phyloP scores from a whole-genome alignment of 64 coral and sea anemone species.

The Stichodactyla helianthus region DNA sequence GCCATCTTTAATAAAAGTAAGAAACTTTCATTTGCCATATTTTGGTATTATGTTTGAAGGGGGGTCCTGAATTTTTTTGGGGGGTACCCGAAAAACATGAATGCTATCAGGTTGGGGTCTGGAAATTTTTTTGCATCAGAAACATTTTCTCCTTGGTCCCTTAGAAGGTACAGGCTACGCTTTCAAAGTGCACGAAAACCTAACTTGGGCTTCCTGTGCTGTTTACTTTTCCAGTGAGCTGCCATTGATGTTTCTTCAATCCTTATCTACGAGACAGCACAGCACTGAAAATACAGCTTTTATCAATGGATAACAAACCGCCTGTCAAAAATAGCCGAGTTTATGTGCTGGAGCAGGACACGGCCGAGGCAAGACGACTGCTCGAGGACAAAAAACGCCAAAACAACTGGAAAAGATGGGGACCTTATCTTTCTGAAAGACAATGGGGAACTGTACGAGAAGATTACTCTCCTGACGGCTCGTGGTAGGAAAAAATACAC shows the following conservation, averaged over 20 bases:
- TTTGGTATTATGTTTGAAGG: no score
- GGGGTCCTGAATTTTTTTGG: no score
- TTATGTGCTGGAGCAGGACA: background rate
- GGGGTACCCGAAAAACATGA: no score
- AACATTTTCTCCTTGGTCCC: no score
- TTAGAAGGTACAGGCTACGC: no score
- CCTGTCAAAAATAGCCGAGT: background rate
- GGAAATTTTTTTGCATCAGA: no score
- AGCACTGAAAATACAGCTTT: background rate
- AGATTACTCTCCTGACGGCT: constrained; percentile 85
- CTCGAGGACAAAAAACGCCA: constrained; percentile 59
- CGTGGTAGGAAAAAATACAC: constrained; percentile 49
- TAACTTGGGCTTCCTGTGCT: no score
- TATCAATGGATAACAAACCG: constrained; percentile 5
- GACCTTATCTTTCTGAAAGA: constrained; percentile 92
- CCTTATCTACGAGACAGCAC: background rate
- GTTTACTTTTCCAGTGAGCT: no score
- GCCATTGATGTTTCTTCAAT: background rate
- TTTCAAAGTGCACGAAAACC: no score
- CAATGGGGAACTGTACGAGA: constrained; percentile 97
- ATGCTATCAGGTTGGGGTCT: no score
- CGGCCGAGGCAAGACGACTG: constrained; percentile 60
- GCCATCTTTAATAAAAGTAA: no score
- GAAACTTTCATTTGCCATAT: no score
- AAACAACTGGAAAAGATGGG: constrained; percentile 99